Conservation (phyloP, 2,888 invertebrate species). For the Eremobia ochroleuca region DNA sequence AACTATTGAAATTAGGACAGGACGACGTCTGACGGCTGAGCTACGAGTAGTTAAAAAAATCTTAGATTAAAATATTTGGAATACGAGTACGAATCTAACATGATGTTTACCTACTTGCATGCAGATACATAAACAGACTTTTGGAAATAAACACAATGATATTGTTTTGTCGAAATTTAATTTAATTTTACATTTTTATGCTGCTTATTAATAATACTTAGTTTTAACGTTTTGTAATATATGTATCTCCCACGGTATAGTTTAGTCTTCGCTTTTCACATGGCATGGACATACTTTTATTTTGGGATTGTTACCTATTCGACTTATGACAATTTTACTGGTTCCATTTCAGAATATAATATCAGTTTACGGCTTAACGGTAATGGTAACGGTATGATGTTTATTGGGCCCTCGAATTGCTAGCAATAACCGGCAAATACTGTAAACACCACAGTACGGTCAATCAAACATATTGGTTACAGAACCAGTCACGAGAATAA, state of each 20-base stretch:
- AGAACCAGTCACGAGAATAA: not conserved
- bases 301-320: slow-evolving; percentile 1
- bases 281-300: not conserved
- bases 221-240: not conserved
- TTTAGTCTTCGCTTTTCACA: not conserved
- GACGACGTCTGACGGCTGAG: not conserved
- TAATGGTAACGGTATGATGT: slow-evolving; percentile 7
- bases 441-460: slow-evolving; percentile 28
- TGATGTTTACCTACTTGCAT: not conserved
- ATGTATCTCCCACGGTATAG: not conserved
- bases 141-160: not conserved
- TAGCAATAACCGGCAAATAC: slow-evolving; percentile 22
- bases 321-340: slow-evolving; percentile 10
- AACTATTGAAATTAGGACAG: not conserved
- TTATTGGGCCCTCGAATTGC: slow-evolving; percentile 25
- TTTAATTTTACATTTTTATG: not conserved
- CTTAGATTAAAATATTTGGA: not conserved
- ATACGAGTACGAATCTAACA: not conserved
- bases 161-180: not conserved
- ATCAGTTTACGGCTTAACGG: slow-evolving; percentile 15
- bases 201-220: not conserved
- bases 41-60: not conserved
- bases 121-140: not conserved
- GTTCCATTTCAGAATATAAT: slow-evolving; percentile 26
- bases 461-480: slow-evolving; percentile 31